These are phyloP conservation scores for Hirtodrosophila alboralis DNA, from an alignment of 2,888 invertebrate species.

Conservation along the genomic window DNA sequence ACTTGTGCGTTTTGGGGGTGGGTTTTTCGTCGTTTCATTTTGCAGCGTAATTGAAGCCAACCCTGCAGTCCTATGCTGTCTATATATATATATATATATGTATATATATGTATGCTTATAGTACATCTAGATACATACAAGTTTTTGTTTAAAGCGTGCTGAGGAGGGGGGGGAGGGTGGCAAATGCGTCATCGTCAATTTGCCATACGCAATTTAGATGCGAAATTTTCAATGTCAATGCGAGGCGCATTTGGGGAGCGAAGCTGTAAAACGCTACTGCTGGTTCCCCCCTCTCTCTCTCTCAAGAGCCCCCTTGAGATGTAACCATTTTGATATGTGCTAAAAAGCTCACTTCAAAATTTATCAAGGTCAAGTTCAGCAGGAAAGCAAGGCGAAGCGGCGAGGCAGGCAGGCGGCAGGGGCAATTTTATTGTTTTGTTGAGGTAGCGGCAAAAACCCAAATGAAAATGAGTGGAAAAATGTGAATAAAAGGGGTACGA, in stretches of 20 bases:
- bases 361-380: conserved; percentile 80
- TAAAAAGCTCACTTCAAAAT: conserved; percentile 77
- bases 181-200: conserved; percentile 75
- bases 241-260: conserved; percentile 22
- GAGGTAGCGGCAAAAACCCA: conserved; percentile 62
- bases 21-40: conserved; percentile 47
- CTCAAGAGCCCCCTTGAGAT: conserved; percentile 66
- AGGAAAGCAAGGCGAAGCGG: conserved; percentile 11
- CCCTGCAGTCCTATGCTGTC: conserved; percentile 44
- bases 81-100: conserved; percentile 8
- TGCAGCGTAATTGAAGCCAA: conserved; percentile 65
- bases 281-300: neutral
- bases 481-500: conserved; percentile 37
- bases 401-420: conserved; percentile 1
- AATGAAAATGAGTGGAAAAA: conserved; percentile 38
- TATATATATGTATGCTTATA: conserved; percentile 15
- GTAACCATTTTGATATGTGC: conserved; percentile 76
- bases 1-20: conserved; percentile 61
- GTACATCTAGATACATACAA: conserved; percentile 18
- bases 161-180: conserved; percentile 16
- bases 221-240: conserved; percentile 78
- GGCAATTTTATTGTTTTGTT: conserved; percentile 59
- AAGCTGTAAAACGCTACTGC: conserved; percentile 3
- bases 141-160: neutral
- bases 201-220: conserved; percentile 71